Base-by-base conservation (phyloP, 2,797 vertebrate species). In the Diglossa cyanea region DNA sequence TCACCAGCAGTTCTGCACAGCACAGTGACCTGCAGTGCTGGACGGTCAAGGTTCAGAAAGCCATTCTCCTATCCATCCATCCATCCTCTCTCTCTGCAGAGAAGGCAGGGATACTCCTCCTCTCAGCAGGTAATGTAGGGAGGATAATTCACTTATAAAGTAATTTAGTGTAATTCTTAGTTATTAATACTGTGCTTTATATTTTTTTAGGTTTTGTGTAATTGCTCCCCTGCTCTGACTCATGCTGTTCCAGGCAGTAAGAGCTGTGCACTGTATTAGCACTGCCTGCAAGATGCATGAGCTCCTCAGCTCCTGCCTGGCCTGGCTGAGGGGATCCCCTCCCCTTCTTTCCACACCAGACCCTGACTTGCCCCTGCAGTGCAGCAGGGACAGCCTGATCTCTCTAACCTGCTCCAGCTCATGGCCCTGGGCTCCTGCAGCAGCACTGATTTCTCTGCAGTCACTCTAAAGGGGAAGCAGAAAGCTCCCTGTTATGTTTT, bases 181-280 rank as follows among this genome's bases (percentile, higher is more conserved):
- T 78, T 93, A 88, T 72, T 92, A 93, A 90, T 92, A 70, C 65
- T n/a, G 23, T 66, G 11, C 54, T 84, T 92, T 83, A 23, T 5
- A 58, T 90, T 93, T 61, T 75, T 91, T 86, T 17, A 79, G 45
- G 31, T 67, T 66, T 79, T 93, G 23, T 58, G 50, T 83, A 83
- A 88, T 75, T 39, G n/a, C 21, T 54, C 50, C 62, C 30, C 51
- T 88, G 42, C 58, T 93, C 86, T 95, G 95, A 95, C 51, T 94
- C 83, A 78, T 8, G 42, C 37, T 81, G 19, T 40, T 66, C 54
- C 35, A 30, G 30, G 62, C 60, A 77, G 20, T n/a, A 53, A 54
- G 73, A 83, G 19, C 30, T 42, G 39, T 75, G 85, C 40, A 23
- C 28, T 55, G 25, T 1, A 0, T 67, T 74, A 54, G 47, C 39